These are phyloP conservation scores for Cantharis flavilabris DNA, from an alignment of 2,888 invertebrate species.

Conservation along the genomic window DNA sequence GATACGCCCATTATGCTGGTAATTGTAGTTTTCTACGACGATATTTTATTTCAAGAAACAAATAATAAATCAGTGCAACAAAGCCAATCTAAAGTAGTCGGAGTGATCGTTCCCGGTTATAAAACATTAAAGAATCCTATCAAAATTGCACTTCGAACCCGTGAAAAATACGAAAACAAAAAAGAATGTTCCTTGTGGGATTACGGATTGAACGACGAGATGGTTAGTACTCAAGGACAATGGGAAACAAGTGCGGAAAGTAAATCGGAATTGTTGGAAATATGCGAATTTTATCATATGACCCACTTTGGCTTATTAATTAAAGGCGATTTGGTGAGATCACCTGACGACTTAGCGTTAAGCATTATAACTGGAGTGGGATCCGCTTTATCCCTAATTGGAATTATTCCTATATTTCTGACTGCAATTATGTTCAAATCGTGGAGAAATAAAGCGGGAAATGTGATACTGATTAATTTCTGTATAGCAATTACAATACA, in stretches of 20 bases:
- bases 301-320: constrained; percentile 62
- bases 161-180: constrained; percentile 11
- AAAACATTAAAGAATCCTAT: constrained; percentile 57
- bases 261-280: constrained; percentile 48
- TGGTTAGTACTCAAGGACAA: constrained; percentile 44
- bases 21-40: constrained; percentile 29
- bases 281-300: constrained; percentile 59
- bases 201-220: constrained; percentile 55
- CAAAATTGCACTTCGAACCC: constrained; percentile 40
- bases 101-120: constrained; percentile 61
- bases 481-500: constrained; percentile 56
- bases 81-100: constrained; percentile 58
- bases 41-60: constrained; percentile 30
- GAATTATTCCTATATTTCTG: constrained; percentile 54
- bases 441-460: constrained; percentile 64
- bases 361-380: constrained; percentile 58
- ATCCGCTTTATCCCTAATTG: constrained; percentile 57
- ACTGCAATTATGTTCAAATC: constrained; percentile 60
- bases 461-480: constrained; percentile 61
- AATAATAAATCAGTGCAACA: neutral
- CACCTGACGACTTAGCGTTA: constrained; percentile 47
- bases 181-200: constrained; percentile 59
- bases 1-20: constrained; percentile 29
- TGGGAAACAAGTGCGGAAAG: constrained; percentile 18
- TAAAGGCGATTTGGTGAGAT: constrained; percentile 32